These are phyloP conservation scores for Adelosebastes latens DNA, from an alignment of 2,797 vertebrate species.

Conservation along the genomic window DNA sequence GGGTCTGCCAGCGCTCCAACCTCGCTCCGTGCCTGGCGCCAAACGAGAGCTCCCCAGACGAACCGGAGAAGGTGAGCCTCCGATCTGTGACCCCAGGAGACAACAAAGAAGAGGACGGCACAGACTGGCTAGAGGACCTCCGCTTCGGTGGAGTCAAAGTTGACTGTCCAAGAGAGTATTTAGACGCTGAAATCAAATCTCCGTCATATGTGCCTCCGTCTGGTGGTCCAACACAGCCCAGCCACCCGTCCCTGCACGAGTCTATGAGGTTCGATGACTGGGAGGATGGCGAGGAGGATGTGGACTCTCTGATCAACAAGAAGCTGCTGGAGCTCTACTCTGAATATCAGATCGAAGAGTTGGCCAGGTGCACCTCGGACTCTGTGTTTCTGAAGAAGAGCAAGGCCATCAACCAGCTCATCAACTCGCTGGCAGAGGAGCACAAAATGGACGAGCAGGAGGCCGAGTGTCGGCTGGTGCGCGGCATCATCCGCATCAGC, in stretches of 20 bases:
- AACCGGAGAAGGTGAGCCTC: constrained; percentile 76
- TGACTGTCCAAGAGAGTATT: constrained; percentile 84
- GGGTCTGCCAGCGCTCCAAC: constrained; percentile 79
- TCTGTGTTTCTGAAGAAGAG: constrained; percentile 95
- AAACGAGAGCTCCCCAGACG: constrained; percentile 73
- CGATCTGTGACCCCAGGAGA: constrained; percentile 14
- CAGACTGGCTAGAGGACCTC: constrained; percentile 74
- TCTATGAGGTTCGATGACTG: constrained; percentile 85
- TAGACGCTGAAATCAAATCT: constrained; percentile 28
- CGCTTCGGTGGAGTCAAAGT: constrained; percentile 88
- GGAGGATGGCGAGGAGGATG: constrained; percentile 87
- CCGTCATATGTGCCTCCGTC: constrained; percentile 25
- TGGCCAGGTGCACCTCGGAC: constrained; percentile 94
- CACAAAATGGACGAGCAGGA: constrained; percentile 95
- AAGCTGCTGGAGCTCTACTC: constrained; percentile 97
- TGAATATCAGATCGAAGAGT: constrained; percentile 95
- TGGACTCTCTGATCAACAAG: constrained; percentile 91
- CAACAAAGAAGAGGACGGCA: constrained; percentile 41
- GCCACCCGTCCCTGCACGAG: constrained; percentile 72
- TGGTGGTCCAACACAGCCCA: constrained; percentile 7
- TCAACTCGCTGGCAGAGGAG: constrained; percentile 94
- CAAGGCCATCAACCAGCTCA: constrained; percentile 94
- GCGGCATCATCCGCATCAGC: constrained; percentile 96
- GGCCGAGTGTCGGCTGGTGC: constrained; percentile 92
- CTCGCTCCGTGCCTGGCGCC: constrained; percentile 82